Evolutionary conservation across 2,113 vertebrate species (phyloP).

Genomic region (Smithornis capensis): DNA sequence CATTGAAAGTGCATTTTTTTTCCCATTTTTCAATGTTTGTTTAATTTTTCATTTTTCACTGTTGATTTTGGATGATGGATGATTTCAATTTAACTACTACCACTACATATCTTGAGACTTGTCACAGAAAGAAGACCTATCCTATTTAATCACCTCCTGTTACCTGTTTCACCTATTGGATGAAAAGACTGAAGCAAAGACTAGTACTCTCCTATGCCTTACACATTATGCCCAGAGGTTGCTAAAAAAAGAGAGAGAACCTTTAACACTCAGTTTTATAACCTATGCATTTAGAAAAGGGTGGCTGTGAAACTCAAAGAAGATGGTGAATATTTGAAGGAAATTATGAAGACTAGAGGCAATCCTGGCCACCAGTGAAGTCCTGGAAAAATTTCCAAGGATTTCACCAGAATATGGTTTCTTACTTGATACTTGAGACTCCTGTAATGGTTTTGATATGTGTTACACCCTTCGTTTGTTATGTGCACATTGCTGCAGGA

Average conservation of each 20-base stretch:
- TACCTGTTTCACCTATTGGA: background rate
- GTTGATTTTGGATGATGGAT: background rate
- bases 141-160: background rate
- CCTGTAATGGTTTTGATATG: background rate
- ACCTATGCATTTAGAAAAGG: background rate
- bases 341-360: background rate
- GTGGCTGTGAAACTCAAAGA: background rate
- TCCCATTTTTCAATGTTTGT: background rate
- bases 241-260: background rate
- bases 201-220: background rate
- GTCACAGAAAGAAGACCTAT: background rate
- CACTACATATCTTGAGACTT: background rate
- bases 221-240: background rate
- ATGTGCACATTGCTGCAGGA: background rate
- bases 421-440: background rate
- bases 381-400: background rate
- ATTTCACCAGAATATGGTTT: background rate
- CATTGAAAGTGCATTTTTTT: background rate
- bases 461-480: background rate
- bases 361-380: background rate
- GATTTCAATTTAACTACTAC: background rate
- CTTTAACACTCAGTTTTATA: background rate
- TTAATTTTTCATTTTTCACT: background rate
- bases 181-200: conserved; percentile 35
- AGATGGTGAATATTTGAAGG: background rate